Base-by-base conservation (phyloP, 2,113 vertebrate genomes). In the Tetrax tetrax region DNA sequence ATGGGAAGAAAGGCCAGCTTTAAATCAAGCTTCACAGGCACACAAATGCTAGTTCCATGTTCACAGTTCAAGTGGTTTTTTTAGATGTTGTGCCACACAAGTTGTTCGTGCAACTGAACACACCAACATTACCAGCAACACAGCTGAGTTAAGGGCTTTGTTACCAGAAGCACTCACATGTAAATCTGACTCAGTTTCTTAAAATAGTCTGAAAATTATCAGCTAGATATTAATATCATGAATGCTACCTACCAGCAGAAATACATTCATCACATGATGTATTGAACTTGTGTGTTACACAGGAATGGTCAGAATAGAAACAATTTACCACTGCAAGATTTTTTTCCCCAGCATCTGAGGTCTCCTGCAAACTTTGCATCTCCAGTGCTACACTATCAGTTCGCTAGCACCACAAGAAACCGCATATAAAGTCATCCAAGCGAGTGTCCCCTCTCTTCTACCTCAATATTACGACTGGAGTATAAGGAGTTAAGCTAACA, bases 401-500 rank as follows among this genome's bases (percentile, higher is more conserved):
- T 16, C 35, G 12, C 12, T 1, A 59, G 54, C 79, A 45, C 37
- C 61, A 20, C 20, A 12, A 35, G 41, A 28, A 82, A 23, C 7
- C 18, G 13, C 50, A 15, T 2, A 2, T 2, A 61, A 70, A 24
- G 45, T 6, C 4, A 38, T 3, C 4, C 1, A n/a, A 79, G 33
- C 51, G 27, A 41, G 18, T 0, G 1, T 4, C 7, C 16, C 20
- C 35, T 50, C 14, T 38, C n/a, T 27, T 41, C 37, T 8, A 23
- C 31, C 65, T 65, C 54, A 3, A 1, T 5, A 12, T 6, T 31
- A 25, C 2, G 11, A 14, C 21, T 56, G 18, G 0, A 7, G 4
- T 1, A 3, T 4, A 41, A 63, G 20, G 70, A n/a, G 41, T 65
- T 51, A 48, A 54, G 24, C 7, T 29, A 25, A 66, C 13, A 75